Base-by-base conservation (phyloP, 2,888 invertebrate species). In the Lydus trimaculatus region DNA sequence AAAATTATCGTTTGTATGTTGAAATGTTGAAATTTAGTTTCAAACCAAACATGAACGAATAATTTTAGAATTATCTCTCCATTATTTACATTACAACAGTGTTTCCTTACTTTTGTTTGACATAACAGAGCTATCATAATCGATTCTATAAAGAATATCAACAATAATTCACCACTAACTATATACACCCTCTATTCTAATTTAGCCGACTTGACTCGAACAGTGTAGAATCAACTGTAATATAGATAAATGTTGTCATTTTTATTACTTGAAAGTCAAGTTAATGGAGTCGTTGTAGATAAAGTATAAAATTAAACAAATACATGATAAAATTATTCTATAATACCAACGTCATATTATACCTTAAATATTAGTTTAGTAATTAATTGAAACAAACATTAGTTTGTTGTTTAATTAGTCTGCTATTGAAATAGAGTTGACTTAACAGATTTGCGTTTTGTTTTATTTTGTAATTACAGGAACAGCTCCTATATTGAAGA, bases 401-500 rank as follows among this genome's bases (percentile, higher is more conserved):
- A 36, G 15, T 15, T 15, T 15, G 13, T 36, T 48, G 20, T 48
- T 48, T 20, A 23, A 48, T 20, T 48, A 48, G 20, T 1, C 11
- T 11, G n/a, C 8, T 43, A n/a, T 48, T 48, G 3, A 23, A 23
- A 20, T 48, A 11, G 9, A 48, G 15, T 7, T 1, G 1, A 15
- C 15, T 33, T 33, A 36, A 36, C 36, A 15, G 36, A 25, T 63
- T 48, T 39, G 9, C 20, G 28, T 62, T 63, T 52, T 56, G 20
- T 58, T 28, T 56, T 31, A 20, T 20, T 56, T 52, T 63, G 36
- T 20, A 66, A 63, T 66, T 69, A 13, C 69, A 69, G 69, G 69
- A 66, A 66, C 69, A 43, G 20, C 60, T 11, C 69, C 69, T 61
- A 69, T 66, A 66, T 66, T 69, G 64, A 69, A 69, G 69, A 69